Conservation (phyloP, 2,113 vertebrate species). For the Pseudolaguvia tuberculata region DNA sequence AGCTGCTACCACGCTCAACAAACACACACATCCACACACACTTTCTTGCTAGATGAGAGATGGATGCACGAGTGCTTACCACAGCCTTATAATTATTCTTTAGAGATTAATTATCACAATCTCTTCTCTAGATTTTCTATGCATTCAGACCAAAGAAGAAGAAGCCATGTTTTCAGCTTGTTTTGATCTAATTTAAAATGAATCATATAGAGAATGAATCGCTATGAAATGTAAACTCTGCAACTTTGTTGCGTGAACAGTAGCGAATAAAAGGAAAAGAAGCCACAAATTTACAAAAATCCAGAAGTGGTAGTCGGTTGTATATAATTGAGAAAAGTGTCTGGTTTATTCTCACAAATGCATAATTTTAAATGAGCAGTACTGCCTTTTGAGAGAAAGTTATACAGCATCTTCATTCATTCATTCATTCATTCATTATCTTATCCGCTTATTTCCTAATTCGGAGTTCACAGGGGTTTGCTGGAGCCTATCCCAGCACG, state of each 20-base stretch:
- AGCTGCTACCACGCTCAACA: slow-evolving; percentile 34
- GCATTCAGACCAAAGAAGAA: slow-evolving; percentile 32
- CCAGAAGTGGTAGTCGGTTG: no score
- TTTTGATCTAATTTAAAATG: slow-evolving; percentile 26
- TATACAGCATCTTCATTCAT: background rate
- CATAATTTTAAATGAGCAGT: background rate
- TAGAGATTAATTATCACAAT: slow-evolving; percentile 41
- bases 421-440: no score
- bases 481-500: no score
- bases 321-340: no score
- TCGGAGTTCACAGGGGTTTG: no score
- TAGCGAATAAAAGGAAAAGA: no score
- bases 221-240: slow-evolving; percentile 31
- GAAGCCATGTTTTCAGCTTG: slow-evolving; percentile 20
- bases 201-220: slow-evolving; percentile 42
- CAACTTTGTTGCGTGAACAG: no score
- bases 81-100: slow-evolving; percentile 44
- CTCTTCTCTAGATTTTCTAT: slow-evolving; percentile 18
- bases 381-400: background rate
- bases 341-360: background rate
- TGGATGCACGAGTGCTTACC: slow-evolving; percentile 34
- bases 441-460: no score
- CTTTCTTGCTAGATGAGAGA: slow-evolving; percentile 25
- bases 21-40: slow-evolving; percentile 9
- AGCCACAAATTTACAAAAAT: no score